phyloP scores from a whole-genome alignment of 2,113 vertebrate species.

The Tichodroma muraria region DNA sequence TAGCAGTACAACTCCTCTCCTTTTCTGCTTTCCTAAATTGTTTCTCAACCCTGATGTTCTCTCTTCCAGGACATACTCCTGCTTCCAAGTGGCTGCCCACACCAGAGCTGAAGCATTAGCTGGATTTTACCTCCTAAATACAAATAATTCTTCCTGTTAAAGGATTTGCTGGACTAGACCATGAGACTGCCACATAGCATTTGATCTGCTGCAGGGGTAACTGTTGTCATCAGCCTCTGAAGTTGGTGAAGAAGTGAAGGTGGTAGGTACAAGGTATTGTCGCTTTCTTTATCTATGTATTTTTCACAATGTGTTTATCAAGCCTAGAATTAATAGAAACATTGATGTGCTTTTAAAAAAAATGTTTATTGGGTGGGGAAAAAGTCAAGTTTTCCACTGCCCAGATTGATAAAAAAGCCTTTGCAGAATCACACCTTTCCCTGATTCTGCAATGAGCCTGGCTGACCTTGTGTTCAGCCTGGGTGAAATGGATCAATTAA shows the following conservation, averaged over 20 bases:
- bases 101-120: background rate
- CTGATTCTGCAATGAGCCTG: background rate
- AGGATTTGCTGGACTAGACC: background rate
- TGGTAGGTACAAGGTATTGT: background rate
- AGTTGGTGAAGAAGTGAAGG: background rate
- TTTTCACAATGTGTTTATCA: background rate
- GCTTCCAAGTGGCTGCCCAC: background rate
- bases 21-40: background rate
- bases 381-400: background rate
- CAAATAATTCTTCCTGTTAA: background rate
- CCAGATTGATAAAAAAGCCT: background rate
- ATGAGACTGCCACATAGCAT: background rate
- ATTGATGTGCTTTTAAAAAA: background rate
- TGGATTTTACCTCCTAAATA: background rate
- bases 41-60: background rate
- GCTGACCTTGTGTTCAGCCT: background rate
- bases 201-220: background rate
- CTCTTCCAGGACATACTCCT: background rate
- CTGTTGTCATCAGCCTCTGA: background rate
- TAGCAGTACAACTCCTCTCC: background rate
- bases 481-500: background rate
- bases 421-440: background rate
- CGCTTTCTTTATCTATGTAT: background rate
- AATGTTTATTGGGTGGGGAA: background rate
- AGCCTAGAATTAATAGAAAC: background rate